phyloP scores from a whole-genome alignment of 2,797 vertebrate species.

The Galaxias olidus region DNA sequence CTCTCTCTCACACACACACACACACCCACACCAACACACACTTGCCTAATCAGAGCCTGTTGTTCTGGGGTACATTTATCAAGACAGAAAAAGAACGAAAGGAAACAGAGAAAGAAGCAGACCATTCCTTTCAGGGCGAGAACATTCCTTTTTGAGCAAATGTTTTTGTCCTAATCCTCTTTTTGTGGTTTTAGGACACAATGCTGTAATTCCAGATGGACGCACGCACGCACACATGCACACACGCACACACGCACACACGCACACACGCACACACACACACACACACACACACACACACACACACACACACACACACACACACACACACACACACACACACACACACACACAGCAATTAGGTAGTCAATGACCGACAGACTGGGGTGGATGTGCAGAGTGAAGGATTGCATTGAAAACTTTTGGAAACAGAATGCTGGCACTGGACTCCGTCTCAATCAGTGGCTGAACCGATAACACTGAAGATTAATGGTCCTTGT shows the following conservation, averaged over 20 bases:
- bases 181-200: constrained; percentile 31
- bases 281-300: constrained; percentile 20
- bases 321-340: background rate
- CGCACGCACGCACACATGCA: constrained; percentile 17
- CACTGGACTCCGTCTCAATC: constrained; percentile 61
- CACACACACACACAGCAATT: constrained; percentile 16
- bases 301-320: constrained; percentile 39
- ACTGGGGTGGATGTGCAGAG: constrained; percentile 50
- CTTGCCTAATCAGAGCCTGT: constrained; percentile 29
- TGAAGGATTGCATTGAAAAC: constrained; percentile 57
- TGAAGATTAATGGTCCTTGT: constrained; percentile 50
- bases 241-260: background rate
- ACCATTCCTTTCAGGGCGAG: constrained; percentile 21
- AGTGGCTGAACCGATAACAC: constrained; percentile 51
- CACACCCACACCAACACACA: constrained; percentile 20
- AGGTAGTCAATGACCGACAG: no score
- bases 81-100: constrained; percentile 10
- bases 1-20: constrained; percentile 32
- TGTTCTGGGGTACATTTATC: constrained; percentile 31
- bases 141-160: constrained; percentile 41
- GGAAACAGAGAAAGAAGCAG: constrained; percentile 55
- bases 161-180: constrained; percentile 49
- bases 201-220: constrained; percentile 41
- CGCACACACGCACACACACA: background rate
- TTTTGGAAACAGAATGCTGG: constrained; percentile 62